Conservation (phyloP, 2,797 vertebrate species). For the Phyllotis vaccarum region DNA sequence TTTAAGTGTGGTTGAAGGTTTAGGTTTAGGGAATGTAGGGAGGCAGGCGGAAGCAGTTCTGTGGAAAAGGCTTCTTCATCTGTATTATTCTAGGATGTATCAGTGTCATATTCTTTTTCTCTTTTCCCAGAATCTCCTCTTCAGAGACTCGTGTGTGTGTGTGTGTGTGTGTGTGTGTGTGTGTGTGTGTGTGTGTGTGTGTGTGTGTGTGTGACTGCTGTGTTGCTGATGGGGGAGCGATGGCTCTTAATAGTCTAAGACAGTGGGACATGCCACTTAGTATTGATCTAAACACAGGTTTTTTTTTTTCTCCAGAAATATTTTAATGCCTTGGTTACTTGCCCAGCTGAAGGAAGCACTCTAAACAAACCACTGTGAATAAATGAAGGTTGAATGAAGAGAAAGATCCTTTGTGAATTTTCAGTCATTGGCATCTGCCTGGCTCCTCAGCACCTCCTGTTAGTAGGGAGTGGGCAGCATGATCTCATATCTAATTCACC, state of each 20-base stretch:
- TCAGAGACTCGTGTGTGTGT: not conserved
- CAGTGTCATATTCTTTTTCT: not conserved
- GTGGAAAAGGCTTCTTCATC: not conserved
- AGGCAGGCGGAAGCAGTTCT: not conserved
- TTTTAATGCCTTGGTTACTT: constrained; percentile 49
- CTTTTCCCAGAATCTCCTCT: not conserved
- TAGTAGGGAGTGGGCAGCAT: not conserved
- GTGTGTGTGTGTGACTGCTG: not conserved
- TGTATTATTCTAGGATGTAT: rapidly evolving
- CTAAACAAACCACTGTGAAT: not conserved
- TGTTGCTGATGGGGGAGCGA: not conserved
- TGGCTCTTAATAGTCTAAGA: constrained; percentile 1
- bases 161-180: not conserved
- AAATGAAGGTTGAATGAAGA: not conserved
- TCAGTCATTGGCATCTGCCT: not conserved
- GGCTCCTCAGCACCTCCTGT: not conserved
- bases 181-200: not conserved
- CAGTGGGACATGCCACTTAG: not conserved
- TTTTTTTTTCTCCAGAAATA: constrained; percentile 49
- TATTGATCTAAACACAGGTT: constrained; percentile 57
- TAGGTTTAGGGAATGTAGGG: not conserved
- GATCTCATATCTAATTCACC: not conserved
- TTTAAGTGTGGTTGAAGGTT: not conserved
- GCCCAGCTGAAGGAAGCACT: not conserved
- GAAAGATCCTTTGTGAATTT: not conserved